Evolutionary conservation across 2,797 vertebrate species (phyloP), one percentile per base, ranked within the genome.

Genomic region (Lepus townsendii): DNA sequence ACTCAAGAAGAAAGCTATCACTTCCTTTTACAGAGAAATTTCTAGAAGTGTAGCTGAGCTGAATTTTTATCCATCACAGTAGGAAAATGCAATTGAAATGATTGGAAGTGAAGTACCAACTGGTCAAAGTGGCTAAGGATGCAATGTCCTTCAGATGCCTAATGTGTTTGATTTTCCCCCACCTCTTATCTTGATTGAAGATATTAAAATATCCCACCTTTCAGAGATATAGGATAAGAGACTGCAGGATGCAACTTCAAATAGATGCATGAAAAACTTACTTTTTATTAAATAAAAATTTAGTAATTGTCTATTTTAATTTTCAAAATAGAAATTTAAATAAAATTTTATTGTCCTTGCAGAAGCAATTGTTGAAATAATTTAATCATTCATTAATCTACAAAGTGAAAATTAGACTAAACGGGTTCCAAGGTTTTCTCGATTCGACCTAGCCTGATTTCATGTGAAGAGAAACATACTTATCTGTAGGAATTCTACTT

Each of bases 351-450:
- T 42, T 80, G 10, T 20, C 30, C 16, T 69, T 90, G 8, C 7
- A 62, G 75, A 91, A 73, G 12, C 78, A 76, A 71, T 80, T 57
- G 19, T 83, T 57, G 6, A 75, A 89, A 24, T 83, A n/a, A 83
- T 85, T 26, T 71, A 83, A 60, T 75, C 80, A 77, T 65, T 38
- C 42, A 10, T 83, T 90, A 50, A 60, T 80, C 54, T 91, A 72
- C 2, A 82, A 92, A 94, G 26, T 47, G 27, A 88, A 95, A 95
- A 88, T 91, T 11, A 88, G 63, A 42, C 17, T 8, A 71, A 79
- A 14, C 0, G 4, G 14, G 4, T 5, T 19, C 57, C 14, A 66
- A 4, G 5, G 1, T 63, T 82, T 73, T 69, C 68, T 88, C 79
- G 26, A 91, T 71, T 82, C 26, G 1, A 13, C 1, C 0, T 42